A percentile compares a stretch with the other conserved stretches of the same genome.
Evolutionary conservation across 2,113 vertebrate genomes (phyloP).

Genomic region (Nyctibius bracteatus): DNA sequence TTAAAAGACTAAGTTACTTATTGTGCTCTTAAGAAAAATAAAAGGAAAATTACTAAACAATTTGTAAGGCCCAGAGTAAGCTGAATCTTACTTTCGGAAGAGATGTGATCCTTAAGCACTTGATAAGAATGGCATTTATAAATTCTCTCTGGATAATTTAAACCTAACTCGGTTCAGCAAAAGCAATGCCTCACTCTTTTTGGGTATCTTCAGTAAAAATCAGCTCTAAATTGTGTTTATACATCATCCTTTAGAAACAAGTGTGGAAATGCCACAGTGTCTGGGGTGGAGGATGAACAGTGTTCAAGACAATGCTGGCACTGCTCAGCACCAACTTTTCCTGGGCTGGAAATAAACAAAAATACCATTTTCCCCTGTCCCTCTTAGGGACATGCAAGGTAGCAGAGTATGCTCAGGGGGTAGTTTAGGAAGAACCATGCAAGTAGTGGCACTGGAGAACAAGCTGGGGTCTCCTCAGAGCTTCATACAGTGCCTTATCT

Average conservation of each 20-base stretch:
- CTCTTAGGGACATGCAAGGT: neutral
- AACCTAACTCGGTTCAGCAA: neutral
- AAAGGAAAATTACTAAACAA: neutral
- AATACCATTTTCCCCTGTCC: neutral
- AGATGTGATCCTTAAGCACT: neutral
- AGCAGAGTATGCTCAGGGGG: neutral
- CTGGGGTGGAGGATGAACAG: neutral
- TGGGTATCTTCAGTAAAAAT: neutral
- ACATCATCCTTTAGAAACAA: neutral
- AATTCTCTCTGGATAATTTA: neutral
- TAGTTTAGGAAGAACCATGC: neutral
- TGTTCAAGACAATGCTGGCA: neutral
- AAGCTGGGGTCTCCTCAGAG: neutral
- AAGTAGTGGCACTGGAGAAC: neutral
- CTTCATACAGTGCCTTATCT: neutral
- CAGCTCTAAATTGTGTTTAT: neutral
- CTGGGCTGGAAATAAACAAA: neutral
- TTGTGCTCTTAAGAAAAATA: neutral
- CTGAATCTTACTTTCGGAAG: neutral
- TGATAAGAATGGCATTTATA: neutral
- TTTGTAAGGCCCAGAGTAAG: neutral
- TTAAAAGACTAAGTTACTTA: neutral
- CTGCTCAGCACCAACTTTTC: neutral
- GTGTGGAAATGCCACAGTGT: neutral
- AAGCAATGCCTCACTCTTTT: neutral